Evolutionary conservation across 2,113 vertebrate genomes (phyloP).

Genomic region (Pardalotus punctatus): DNA sequence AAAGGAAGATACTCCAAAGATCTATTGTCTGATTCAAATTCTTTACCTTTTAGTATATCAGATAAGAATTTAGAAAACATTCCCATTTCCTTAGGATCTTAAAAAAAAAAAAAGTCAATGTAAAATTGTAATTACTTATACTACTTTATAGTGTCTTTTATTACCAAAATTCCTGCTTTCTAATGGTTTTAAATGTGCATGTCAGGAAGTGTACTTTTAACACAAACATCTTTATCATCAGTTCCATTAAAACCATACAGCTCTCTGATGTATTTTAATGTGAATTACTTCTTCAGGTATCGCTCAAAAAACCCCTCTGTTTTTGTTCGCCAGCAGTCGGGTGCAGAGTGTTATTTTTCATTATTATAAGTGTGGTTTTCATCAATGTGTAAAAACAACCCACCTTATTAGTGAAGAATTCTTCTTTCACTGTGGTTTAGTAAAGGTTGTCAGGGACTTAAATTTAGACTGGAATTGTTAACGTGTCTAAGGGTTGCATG

Average conservation of each 20-base stretch:
- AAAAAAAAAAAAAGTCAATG: background rate
- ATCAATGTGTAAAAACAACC: background rate
- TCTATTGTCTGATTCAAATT: background rate
- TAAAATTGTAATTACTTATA: background rate
- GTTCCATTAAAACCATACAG: background rate
- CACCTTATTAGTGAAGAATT: background rate
- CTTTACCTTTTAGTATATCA: background rate
- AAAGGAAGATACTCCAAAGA: background rate
- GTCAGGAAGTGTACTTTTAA: background rate
- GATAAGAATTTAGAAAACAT: background rate
- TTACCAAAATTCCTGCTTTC: background rate
- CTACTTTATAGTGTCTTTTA: background rate
- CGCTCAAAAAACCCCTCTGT: background rate
- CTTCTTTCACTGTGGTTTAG: background rate
- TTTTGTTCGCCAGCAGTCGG: background rate
- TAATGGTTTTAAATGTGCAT: background rate
- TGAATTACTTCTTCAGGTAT: background rate
- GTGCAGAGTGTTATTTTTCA: background rate
- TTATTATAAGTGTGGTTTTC: background rate
- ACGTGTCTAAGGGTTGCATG: background rate
- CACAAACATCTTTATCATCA: background rate
- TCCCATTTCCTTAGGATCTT: background rate
- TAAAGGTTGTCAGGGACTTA: background rate
- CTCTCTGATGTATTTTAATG: background rate
- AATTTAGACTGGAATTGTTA: conserved; percentile 6